phyloP scores from a whole-genome alignment of 2,888 invertebrate species.

The Baronia brevicornis region DNA sequence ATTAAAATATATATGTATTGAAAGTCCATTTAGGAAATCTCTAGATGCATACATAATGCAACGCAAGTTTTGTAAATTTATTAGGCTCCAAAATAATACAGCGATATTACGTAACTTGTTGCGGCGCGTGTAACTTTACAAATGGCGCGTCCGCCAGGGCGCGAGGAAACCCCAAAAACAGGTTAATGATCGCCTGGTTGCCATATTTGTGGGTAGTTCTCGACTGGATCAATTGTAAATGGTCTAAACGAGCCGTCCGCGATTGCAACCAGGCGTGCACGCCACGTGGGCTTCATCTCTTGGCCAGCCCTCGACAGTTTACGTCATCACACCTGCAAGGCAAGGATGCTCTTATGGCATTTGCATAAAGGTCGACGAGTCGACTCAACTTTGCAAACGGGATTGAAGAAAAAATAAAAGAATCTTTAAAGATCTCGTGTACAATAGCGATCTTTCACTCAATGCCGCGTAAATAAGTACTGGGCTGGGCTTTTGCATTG shows the following conservation, averaged over 20 bases:
- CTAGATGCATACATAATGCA: too few species aligned
- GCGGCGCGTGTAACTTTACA: conserved; percentile 34
- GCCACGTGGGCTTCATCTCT: conserved; percentile 53
- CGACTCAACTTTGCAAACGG: conserved; percentile 31
- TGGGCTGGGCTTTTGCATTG: conserved; percentile 4
- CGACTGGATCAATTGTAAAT: conserved; percentile 73
- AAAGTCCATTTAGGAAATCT: too few species aligned
- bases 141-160: conserved; percentile 48
- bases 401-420: conserved; percentile 7
- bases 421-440: conserved; percentile 9
- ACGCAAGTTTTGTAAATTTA: too few species aligned
- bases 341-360: conserved; percentile 42
- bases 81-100: too few species aligned
- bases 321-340: conserved; percentile 60
- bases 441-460: conserved; percentile 12
- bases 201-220: conserved; percentile 65
- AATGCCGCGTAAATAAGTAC: conserved; percentile 8
- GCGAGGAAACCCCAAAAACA: conserved; percentile 73
- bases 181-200: conserved; percentile 70
- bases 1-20: too few species aligned
- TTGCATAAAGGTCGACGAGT: conserved; percentile 50
- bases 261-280: conserved; percentile 42
- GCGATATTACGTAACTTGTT: too few species aligned
- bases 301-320: conserved; percentile 38
- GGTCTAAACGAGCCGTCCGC: conserved; percentile 66